Evolutionary conservation across 64 coral and sea anemone species (phyloP), one percentile per base, ranked within the genome.

Genomic region (Astreopora myriophthalma): DNA sequence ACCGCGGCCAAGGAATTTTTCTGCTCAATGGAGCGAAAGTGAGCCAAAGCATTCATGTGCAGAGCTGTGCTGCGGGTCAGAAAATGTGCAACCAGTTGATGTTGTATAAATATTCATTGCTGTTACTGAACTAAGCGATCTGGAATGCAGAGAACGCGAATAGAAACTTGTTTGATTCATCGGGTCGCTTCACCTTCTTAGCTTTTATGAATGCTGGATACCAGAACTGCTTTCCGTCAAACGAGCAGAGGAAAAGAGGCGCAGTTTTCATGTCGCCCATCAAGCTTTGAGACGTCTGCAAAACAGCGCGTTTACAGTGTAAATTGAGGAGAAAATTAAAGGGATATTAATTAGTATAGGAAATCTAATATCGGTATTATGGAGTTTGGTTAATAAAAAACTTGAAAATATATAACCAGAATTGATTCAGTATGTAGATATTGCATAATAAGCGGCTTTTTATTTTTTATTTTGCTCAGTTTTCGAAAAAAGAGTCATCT

Each of bases 91-190:
- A 80, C 76, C 76, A 80, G 76, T 34, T 26, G 5, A 8, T 60
- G 48, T 80, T 80, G 29, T 80, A 80, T 80, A 60, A 80, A 80
- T 80, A 80, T 80, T 80, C 76, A 80, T 61, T 80, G 28, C 14
- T 71, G 27, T 80, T 31, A 80, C 76, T 80, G 76, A 80, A 80
- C 76, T 58, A 80, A 80, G 76, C 76, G 76, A 80, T 80, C 27
- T 80, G 76, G 76, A 80, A 80, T 80, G 76, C 35, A 55, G 76
- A 61, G 24, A 80, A 80, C 76, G 76, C 76, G 27, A 20, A 34
- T 34, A 32, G 51, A 29, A 22, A 51, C 46, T 61, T 80, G 76
- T 80, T 80, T 80, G 76, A 13, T 71, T 71, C 7, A 80, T 60
- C 51, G 76, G 76, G 76, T 80, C 76, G 19, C 51, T 80, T 80